Percentiles rank a stretch among this genome's conserved stretches.
Conservation (phyloP, 2,113 vertebrate species). For the Jacana jacana region DNA sequence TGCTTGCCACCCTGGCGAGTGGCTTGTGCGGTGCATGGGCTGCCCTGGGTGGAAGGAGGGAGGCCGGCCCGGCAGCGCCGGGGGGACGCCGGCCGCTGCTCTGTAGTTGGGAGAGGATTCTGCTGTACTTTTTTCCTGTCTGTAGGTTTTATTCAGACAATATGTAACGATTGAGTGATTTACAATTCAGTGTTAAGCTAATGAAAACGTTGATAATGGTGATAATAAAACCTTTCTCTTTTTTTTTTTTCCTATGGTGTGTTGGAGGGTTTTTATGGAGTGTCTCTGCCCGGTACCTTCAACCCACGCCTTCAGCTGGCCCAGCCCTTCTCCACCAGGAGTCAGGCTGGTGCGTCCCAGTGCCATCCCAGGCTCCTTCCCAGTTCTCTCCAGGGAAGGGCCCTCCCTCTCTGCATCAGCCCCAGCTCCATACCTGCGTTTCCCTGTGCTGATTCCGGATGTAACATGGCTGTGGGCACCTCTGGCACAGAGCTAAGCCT, state of each 20-base stretch:
- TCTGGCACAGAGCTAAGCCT: not conserved
- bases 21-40: not conserved
- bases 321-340: not conserved
- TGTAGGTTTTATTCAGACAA: conserved; percentile 79
- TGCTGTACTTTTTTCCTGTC: conserved; percentile 72
- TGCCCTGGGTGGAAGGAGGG: conserved; percentile 64
- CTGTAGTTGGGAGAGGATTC: conserved; percentile 46
- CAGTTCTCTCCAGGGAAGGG: accelerated
- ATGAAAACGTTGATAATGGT: conserved; percentile 70
- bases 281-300: not conserved
- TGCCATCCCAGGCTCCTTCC: not conserved
- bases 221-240: conserved; percentile 58
- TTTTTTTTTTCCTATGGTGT: conserved; percentile 28
- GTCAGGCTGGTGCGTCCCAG: not conserved
- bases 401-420: not conserved
- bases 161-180: conserved; percentile 80
- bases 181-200: conserved; percentile 82
- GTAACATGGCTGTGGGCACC: not conserved
- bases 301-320: not conserved
- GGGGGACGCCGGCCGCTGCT: not conserved
- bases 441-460: not conserved
- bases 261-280: not conserved
- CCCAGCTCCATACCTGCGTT: not conserved
- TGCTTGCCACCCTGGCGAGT: not conserved
- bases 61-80: not conserved